These are phyloP conservation scores for Uria aalge DNA, from an alignment of 2,113 vertebrate genomes.

Conservation along the genomic window DNA sequence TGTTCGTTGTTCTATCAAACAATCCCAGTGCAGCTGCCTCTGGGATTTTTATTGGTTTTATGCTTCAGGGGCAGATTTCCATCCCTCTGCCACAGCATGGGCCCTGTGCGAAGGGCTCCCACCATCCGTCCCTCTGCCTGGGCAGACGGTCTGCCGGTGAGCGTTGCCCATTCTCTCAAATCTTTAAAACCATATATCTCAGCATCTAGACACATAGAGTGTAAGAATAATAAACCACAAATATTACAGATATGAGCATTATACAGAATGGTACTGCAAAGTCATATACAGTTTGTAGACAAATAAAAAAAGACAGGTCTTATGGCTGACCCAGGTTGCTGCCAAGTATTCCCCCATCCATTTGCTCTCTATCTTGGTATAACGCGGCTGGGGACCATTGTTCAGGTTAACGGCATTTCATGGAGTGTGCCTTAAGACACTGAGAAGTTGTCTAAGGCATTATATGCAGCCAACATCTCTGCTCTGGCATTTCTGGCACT, in stretches of 20 bases:
- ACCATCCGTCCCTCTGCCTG: not conserved
- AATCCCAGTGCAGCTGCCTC: not conserved
- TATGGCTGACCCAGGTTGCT: not conserved
- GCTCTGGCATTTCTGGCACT: not conserved
- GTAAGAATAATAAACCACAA: not conserved
- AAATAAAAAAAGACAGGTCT: not conserved
- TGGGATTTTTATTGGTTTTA: not conserved
- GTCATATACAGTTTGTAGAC: not conserved
- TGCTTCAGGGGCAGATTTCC: not conserved
- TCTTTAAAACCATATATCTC: not conserved
- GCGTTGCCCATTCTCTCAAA: not conserved
- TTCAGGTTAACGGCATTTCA: fast-evolving
- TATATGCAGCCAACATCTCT: not conserved
- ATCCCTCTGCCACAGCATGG: not conserved
- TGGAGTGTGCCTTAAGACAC: fast-evolving
- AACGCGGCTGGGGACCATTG: fast-evolving
- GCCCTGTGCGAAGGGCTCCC: not conserved
- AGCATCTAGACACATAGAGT: not conserved
- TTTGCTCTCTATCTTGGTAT: not conserved
- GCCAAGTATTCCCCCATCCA: not conserved
- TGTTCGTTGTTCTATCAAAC: not conserved
- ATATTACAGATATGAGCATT: not conserved
- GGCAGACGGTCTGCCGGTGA: not conserved
- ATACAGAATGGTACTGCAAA: not conserved
- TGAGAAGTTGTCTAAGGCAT: not conserved